phyloP scores from a whole-genome alignment of 2,888 invertebrate species.

The Phyllotreta cruciferae region DNA sequence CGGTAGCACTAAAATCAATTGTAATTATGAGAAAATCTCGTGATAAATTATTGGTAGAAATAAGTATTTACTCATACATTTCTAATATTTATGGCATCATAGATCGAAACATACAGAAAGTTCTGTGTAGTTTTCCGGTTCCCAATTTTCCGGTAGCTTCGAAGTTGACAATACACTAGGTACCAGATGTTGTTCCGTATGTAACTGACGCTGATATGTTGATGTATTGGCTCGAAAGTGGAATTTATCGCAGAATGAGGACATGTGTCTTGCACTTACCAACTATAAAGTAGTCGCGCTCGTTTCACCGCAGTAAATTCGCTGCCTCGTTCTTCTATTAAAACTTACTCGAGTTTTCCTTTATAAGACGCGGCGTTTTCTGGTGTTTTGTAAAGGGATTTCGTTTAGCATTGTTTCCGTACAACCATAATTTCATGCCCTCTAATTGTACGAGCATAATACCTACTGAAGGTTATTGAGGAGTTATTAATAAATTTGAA shows the following conservation, averaged over 20 bases:
- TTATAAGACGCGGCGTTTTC: constrained; percentile 2
- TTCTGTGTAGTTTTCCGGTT: background rate
- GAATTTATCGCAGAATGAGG: constrained; percentile 32
- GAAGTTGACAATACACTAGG: constrained; percentile 16
- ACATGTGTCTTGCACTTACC: constrained; percentile 27
- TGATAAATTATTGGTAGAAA: too few species aligned
- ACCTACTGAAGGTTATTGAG: too few species aligned
- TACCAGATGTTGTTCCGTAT: constrained; percentile 31
- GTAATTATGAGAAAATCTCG: too few species aligned
- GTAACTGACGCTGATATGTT: constrained; percentile 35
- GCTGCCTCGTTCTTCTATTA: constrained; percentile 19
- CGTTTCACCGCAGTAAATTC: constrained; percentile 21
- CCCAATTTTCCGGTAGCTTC: constrained; percentile 6
- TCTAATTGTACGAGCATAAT: too few species aligned
- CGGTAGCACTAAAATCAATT: too few species aligned
- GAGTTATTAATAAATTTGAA: too few species aligned
- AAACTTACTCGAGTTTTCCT: constrained; percentile 18
- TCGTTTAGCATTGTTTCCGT: constrained; percentile 9
- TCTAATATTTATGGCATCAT: background rate
- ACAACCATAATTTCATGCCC: constrained; percentile 9
- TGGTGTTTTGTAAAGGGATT: constrained; percentile 16
- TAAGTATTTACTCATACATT: background rate
- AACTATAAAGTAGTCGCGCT: constrained; percentile 24
- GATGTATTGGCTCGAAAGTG: constrained; percentile 32
- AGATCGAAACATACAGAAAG: too few species aligned